Evolutionary conservation across 2,888 invertebrate genomes (phyloP).

Genomic region (Mythimna ferrago): DNA sequence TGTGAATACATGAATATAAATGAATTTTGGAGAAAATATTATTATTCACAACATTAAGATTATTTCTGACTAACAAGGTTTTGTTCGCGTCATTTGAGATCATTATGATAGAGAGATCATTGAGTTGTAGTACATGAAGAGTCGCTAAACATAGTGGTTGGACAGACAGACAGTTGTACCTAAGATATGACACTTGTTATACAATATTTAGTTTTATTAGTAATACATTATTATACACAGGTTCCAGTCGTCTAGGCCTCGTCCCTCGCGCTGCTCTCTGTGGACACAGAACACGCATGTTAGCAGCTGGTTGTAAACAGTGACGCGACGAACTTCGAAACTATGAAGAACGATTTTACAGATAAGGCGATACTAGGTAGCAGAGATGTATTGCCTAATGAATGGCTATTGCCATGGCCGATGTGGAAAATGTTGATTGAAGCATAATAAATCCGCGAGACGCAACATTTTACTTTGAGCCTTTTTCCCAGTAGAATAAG

Average conservation of each 20-base stretch:
- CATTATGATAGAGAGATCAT: slow-evolving; percentile 14
- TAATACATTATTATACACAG: slow-evolving; percentile 73
- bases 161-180: slow-evolving; percentile 68
- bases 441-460: too few species aligned
- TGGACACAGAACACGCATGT: slow-evolving; percentile 52
- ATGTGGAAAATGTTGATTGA: too few species aligned
- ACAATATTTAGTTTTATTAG: slow-evolving; percentile 65
- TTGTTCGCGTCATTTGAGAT: slow-evolving; percentile 29
- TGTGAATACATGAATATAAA: slow-evolving; percentile 1
- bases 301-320: not conserved
- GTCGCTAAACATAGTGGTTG: slow-evolving; percentile 38
- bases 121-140: slow-evolving; percentile 25
- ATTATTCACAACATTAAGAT: slow-evolving; percentile 26
- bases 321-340: not conserved
- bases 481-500: not conserved
- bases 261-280: slow-evolving; percentile 81
- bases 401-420: not conserved
- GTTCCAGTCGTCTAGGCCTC: slow-evolving; percentile 84
- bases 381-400: not conserved
- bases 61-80: slow-evolving; percentile 13
- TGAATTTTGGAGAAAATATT: slow-evolving; percentile 6
- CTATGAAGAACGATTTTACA: not conserved
- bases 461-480: too few species aligned
- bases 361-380: not conserved
- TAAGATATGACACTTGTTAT: slow-evolving; percentile 76